Percentiles rank a stretch among this genome's conserved stretches.
These are phyloP conservation scores for Rhinella marina DNA, from an alignment of 2,797 vertebrate species.

Conservation along the genomic window DNA sequence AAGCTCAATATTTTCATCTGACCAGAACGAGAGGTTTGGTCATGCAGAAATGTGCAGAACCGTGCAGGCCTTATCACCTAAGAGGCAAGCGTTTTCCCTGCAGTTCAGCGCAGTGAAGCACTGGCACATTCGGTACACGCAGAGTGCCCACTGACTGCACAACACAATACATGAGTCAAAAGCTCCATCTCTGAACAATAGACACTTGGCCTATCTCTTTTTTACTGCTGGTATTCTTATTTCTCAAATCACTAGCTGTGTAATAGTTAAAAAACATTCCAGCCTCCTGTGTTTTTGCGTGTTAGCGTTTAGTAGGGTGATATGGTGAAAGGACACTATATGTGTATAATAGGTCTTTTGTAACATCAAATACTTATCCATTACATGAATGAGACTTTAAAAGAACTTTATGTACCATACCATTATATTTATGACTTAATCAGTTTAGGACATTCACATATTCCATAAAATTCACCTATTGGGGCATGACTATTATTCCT, in stretches of 20 bases:
- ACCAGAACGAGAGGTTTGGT: slow-evolving; percentile 38
- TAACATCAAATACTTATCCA: neutral
- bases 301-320: neutral
- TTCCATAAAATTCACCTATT: no score
- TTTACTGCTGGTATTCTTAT: slow-evolving; percentile 41
- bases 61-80: slow-evolving; percentile 41
- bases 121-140: slow-evolving; percentile 30
- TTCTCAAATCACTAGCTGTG: slow-evolving; percentile 39
- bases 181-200: slow-evolving; percentile 35
- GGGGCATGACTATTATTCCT: no score
- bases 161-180: slow-evolving; percentile 41
- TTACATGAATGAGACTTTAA: neutral
- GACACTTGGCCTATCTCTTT: slow-evolving; percentile 38
- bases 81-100: slow-evolving; percentile 14
- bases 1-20: slow-evolving; percentile 47
- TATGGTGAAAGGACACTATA: neutral
- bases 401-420: neutral
- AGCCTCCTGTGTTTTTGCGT: slow-evolving; percentile 16
- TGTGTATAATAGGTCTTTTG: neutral
- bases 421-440: no score
- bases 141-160: slow-evolving; percentile 17
- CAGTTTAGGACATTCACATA: neutral
- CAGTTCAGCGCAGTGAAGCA: slow-evolving; percentile 47
- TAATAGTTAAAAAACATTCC: neutral
- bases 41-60: slow-evolving; percentile 47